Conservation (phyloP, 1,140 invertebrate genomes). For the Cardiocondyla obscurior region DNA sequence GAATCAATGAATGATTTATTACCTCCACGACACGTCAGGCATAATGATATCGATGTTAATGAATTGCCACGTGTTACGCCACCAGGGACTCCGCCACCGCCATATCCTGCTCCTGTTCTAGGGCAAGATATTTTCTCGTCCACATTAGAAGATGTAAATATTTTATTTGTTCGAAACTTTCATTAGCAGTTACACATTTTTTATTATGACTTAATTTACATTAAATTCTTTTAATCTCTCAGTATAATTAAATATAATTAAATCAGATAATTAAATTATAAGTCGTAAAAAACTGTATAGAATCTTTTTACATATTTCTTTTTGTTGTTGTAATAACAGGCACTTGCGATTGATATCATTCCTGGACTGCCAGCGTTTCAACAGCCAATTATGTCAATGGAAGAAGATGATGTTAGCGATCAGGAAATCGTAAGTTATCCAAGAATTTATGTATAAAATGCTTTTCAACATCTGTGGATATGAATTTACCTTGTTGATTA, state of each 20-base stretch:
- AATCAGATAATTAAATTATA: too few relatives aligned
- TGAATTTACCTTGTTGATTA: slow-evolving; percentile 44
- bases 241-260: not conserved
- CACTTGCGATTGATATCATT: slow-evolving; percentile 72
- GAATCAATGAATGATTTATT: slow-evolving; percentile 87
- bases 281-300: not conserved
- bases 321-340: slow-evolving; percentile 36
- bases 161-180: not conserved
- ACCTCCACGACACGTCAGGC: slow-evolving; percentile 77
- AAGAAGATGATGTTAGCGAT: slow-evolving; percentile 96
- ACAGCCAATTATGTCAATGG: slow-evolving; percentile 95
- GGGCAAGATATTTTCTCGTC: slow-evolving; percentile 77
- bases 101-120: slow-evolving; percentile 86
- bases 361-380: slow-evolving; percentile 84
- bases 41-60: slow-evolving; percentile 72
- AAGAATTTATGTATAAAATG: not conserved
- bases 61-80: slow-evolving; percentile 86
- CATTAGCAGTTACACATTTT: not conserved
- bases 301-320: slow-evolving; percentile 41
- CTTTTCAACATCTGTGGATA: slow-evolving; percentile 40
- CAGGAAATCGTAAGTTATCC: slow-evolving; percentile 88
- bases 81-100: slow-evolving; percentile 94
- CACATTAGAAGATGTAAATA: slow-evolving; percentile 78
- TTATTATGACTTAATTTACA: not conserved
- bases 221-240: not conserved